Percentiles rank a stretch among this genome's conserved stretches.
These are phyloP conservation scores for Copidosoma aretas DNA, from an alignment of 2,888 invertebrate species.

Conservation along the genomic window DNA sequence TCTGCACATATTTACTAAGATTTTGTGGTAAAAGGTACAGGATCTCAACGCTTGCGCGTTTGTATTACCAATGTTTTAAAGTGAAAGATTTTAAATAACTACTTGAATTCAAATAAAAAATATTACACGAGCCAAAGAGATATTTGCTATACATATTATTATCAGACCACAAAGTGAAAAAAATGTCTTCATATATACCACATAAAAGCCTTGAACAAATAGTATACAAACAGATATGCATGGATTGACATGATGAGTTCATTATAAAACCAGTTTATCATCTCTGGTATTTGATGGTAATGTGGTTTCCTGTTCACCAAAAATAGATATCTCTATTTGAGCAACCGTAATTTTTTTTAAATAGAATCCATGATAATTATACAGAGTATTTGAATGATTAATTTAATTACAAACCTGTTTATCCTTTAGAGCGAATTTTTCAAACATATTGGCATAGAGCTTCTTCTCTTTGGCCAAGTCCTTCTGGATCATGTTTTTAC, in stretches of 20 bases:
- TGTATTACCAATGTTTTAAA: not conserved
- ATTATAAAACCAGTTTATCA: not conserved
- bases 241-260: constrained; percentile 10
- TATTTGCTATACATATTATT: not conserved
- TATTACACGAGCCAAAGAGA: not conserved
- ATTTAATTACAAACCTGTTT: constrained; percentile 64
- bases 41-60: not conserved
- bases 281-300: not conserved
- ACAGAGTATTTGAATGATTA: not conserved
- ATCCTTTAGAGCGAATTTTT: constrained; percentile 85
- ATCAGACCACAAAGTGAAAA: too few relatives aligned
- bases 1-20: constrained; percentile 65
- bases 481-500: constrained; percentile 76
- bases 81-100: not conserved
- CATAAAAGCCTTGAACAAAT: not conserved
- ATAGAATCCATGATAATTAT: not conserved
- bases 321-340: constrained; percentile 16
- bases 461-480: constrained; percentile 82
- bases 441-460: constrained; percentile 94
- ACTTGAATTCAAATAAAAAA: not conserved
- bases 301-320: constrained; percentile 12
- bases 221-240: constrained; percentile 1
- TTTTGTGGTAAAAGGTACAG: constrained; percentile 44
- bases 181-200: not conserved
- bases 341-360: constrained; percentile 4